Evolutionary conservation across 2,113 vertebrate species (phyloP).

Genomic region (Chionodraco myersi): DNA sequence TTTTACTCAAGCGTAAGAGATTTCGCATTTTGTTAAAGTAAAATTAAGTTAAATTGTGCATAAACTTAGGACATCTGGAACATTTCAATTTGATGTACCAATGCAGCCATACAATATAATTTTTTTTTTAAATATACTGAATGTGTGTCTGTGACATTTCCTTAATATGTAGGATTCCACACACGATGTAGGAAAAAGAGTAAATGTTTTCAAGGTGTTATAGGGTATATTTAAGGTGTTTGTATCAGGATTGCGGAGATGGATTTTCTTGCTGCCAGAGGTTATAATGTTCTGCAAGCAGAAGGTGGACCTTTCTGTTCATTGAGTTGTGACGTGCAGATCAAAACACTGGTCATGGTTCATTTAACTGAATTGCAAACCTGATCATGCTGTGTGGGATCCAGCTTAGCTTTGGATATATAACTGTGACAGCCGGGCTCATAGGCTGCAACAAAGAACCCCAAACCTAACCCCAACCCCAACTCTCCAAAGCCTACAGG

Average conservation of each 20-base stretch:
- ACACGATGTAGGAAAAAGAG: background rate
- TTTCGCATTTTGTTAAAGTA: too few species aligned
- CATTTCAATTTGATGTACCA: background rate
- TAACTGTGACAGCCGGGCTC: too few species aligned
- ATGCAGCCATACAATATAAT: too few species aligned
- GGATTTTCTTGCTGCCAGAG: background rate
- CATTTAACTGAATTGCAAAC: too few species aligned
- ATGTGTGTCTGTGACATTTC: too few species aligned
- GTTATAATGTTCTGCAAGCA: constrained; percentile 12
- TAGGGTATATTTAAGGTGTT: background rate
- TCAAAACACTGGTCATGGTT: background rate
- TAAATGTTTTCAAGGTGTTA: background rate
- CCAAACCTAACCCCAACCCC: too few species aligned
- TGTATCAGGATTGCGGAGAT: background rate
- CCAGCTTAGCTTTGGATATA: too few species aligned
- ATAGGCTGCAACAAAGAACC: too few species aligned
- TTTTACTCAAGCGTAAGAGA: too few species aligned
- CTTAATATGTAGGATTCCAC: background rate
- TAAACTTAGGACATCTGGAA: background rate
- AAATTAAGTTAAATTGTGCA: background rate
- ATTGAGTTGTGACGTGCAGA: constrained; percentile 44
- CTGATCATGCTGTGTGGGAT: too few species aligned
- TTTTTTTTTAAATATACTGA: too few species aligned
- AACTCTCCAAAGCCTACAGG: too few species aligned
- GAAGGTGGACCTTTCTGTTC: constrained; percentile 17